Base-by-base conservation (phyloP, 2,888 invertebrate genomes). In the Priapulus caudatus region DNA sequence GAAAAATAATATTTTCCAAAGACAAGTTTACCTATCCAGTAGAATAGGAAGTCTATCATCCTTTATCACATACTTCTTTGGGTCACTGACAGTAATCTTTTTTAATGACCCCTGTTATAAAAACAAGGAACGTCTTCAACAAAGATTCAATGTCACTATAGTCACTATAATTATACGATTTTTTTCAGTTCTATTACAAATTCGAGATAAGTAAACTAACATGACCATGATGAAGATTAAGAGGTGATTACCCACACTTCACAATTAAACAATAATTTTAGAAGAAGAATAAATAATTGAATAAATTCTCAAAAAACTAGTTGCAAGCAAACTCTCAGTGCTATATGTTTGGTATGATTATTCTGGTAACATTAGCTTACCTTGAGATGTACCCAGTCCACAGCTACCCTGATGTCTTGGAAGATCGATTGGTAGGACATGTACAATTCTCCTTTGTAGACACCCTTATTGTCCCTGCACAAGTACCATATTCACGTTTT, bases 341-440 rank as follows among this genome's bases (percentile, higher is more conserved):
- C 33, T 33, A 33, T 33, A n/a, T n/a, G n/a, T n/a, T n/a, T n/a
- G n/a, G n/a, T 33, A 33, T 33, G 10, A 33, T 33, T 10, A 33
- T 33, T 33, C 10, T 33, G 10, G 33, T 10, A 33, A 10, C n/a
- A n/a, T 16, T 45, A 21, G 58, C 61, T 58, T 65, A 76, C 78
- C 66, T 77, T 73, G 48, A 74, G 68, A 62, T 81, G 81, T 19
- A 81, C 77, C 73, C 82, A 87, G 67, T 91, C 90, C 43, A 95
- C 90, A 5, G 93, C 90, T 64, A 81, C 83, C 61, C 95, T 78
- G 18, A 97, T 89, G 74, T 98, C 98, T 78, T 95, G 92, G 76
- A 95, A 97, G 67, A 98, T 93, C 46, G 93, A 93, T 71, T 86
- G 88, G 77, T 86, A 98, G 15, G 93, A 92, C 91, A 98, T 95